Conservation (phyloP, 2,888 invertebrate genomes). For the Noctua janthe region DNA sequence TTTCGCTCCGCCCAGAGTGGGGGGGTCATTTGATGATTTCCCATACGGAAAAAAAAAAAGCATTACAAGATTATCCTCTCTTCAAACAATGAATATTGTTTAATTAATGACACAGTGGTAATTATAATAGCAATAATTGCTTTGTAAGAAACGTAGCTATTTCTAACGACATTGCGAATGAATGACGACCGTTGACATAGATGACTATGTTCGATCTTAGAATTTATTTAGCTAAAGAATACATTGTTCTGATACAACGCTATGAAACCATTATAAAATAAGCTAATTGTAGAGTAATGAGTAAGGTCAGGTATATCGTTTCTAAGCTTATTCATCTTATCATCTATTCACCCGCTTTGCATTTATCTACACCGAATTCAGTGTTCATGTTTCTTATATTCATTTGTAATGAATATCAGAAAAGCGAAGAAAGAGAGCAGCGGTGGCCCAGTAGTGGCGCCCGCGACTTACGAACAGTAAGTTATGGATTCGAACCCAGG, state of each 20-base stretch:
- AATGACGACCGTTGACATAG: constrained; percentile 15
- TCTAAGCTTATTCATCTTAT: background rate
- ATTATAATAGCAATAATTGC: constrained; percentile 52
- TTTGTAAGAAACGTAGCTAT: constrained; percentile 41
- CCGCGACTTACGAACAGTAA: no score
- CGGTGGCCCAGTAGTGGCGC: no score
- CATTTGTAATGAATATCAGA: no score
- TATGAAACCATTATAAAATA: constrained; percentile 17
- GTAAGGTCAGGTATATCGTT: background rate
- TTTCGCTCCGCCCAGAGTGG: no score
- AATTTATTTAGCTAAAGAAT: constrained; percentile 4
- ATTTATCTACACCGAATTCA: background rate
- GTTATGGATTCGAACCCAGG: no score
- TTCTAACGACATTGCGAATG: background rate
- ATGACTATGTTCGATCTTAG: background rate
- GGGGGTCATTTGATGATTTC: no score
- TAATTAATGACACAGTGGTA: background rate
- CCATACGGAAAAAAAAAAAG: no score
- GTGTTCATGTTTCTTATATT: background rate
- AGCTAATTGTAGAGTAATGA: background rate
- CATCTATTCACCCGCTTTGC: background rate
- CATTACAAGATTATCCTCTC: background rate
- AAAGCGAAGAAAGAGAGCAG: no score
- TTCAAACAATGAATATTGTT: constrained; percentile 1
- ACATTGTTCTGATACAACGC: constrained; percentile 11